These are phyloP conservation scores for Syncerus caffer DNA, from an alignment of 2,797 vertebrate species.

Conservation along the genomic window DNA sequence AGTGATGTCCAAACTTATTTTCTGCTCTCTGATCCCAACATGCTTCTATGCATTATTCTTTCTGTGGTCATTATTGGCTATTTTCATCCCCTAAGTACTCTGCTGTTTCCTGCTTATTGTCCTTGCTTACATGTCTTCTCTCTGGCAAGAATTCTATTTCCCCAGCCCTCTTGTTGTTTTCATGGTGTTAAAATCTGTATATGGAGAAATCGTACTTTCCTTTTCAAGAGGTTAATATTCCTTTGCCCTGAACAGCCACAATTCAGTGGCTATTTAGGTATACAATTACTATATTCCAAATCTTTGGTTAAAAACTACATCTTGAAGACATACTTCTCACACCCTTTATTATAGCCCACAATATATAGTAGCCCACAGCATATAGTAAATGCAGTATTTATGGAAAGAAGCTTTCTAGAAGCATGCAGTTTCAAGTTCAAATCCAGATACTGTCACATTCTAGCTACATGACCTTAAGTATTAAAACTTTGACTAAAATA, in stretches of 20 bases:
- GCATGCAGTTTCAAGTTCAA: background rate
- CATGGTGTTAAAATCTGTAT: background rate
- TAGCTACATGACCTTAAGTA: background rate
- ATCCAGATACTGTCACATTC: background rate
- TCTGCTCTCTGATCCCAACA: background rate
- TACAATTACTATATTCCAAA: background rate
- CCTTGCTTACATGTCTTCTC: background rate
- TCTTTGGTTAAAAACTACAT: background rate
- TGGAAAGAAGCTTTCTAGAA: background rate
- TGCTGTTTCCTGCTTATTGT: background rate
- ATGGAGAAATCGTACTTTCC: background rate
- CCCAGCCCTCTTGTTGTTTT: rapidly evolving
- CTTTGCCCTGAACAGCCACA: background rate
- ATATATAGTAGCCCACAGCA: background rate
- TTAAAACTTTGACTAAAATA: background rate
- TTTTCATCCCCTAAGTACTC: background rate
- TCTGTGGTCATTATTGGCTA: background rate
- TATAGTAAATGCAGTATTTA: background rate
- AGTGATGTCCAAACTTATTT: background rate
- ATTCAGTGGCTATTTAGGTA: background rate
- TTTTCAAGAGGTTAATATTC: background rate
- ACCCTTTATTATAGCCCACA: background rate
- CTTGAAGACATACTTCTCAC: background rate
- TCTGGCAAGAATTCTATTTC: background rate
- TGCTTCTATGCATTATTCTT: background rate